Evolutionary conservation across 2,888 invertebrate species (phyloP).

Genomic region (Monochamus alternatus): DNA sequence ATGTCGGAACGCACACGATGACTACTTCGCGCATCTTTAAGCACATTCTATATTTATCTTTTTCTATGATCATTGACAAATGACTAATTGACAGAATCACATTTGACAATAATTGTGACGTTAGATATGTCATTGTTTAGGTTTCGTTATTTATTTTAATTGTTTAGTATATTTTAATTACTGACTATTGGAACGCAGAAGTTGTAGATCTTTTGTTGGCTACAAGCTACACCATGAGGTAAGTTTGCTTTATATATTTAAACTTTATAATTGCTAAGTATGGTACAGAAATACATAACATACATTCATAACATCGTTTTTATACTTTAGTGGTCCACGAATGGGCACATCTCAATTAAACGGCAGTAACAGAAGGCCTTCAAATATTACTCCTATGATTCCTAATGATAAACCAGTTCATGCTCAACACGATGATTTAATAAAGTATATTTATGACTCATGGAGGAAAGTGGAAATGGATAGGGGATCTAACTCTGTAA

Average conservation of each 20-base stretch:
- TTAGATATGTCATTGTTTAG: background rate
- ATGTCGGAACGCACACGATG: no score
- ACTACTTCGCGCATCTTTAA: no score
- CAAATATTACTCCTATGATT: constrained; percentile 61
- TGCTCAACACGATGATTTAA: constrained; percentile 83
- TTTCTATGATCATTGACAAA: background rate
- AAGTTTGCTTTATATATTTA: background rate
- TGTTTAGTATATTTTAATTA: background rate
- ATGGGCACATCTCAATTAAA: constrained; percentile 69
- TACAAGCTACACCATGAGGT: constrained; percentile 19
- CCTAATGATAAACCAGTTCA: constrained; percentile 53
- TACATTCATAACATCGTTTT: constrained; percentile 18
- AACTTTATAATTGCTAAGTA: background rate
- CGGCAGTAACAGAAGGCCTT: constrained; percentile 60
- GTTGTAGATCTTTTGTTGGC: background rate
- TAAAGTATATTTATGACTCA: constrained; percentile 85
- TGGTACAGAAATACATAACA: no score
- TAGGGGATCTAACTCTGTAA: constrained; percentile 69
- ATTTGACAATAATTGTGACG: background rate
- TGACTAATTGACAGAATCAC: background rate
- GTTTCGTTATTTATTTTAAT: background rate
- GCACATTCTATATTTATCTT: no score
- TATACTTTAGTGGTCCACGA: constrained; percentile 65
- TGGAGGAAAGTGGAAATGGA: constrained; percentile 74
- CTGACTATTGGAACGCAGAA: background rate